Base-by-base conservation (phyloP, 2,888 invertebrate species). In the Diaperis boleti region DNA sequence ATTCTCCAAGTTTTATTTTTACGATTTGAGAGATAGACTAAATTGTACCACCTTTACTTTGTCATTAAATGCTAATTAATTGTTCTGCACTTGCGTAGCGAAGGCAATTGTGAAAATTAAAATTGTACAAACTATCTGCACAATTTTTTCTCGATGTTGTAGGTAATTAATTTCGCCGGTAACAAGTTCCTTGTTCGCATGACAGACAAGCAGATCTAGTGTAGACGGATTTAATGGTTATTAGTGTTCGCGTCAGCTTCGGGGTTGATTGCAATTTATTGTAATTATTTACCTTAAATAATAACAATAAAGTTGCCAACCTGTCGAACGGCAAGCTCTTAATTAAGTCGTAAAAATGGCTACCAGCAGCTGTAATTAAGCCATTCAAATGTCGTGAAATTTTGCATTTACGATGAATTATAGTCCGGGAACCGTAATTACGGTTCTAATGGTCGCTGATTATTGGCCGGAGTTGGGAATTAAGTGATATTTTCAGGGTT, bases 351-450 rank as follows among this genome's bases (percentile, higher is more conserved):
- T 41, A 42, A 54, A 54, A 54, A 54, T 42, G 41, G 31, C 14
- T 39, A 20, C 20, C 11, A 31, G 22, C 41, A 15, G 17, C 31
- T 15, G 31, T 54, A 42, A 54, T 54, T 54, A 54, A 41, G 20
- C 54, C 42, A 54, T 54, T 52, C 52, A 20, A 39, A 22, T 52
- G 52, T 52, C 52, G 22, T 52, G 52, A 52, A 52, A 52, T 52
- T 39, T 22, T 7, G 18, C 49, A 29, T 49, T 49, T 49, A 33
- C 11, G 33, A 52, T 39, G 52, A 52, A 39, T 52, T 52, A 52
- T 52, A 20, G 37, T 8, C 37, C 14, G 3, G 14, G 26, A 7
- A 33, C 29, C 15, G 17, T 49, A 49, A 49, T 49, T 49, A 49
- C 15, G 47, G n/a, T n/a, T 4, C 47, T 15, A 47, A 29, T 13